Evolutionary conservation across 2,797 vertebrate genomes (phyloP).

Genomic region (Simalia tracyae): DNA sequence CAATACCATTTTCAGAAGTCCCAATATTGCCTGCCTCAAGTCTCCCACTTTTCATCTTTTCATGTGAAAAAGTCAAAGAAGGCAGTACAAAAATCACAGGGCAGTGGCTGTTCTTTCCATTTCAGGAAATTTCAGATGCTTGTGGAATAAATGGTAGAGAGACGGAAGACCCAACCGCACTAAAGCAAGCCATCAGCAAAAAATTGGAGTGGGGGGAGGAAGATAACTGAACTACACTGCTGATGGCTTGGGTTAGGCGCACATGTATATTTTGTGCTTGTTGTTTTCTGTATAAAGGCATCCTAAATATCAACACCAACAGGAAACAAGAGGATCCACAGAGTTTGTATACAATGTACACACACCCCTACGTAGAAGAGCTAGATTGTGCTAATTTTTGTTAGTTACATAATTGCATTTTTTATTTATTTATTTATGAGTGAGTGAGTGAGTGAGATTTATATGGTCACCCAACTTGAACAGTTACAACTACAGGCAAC

Average conservation of each 20-base stretch:
- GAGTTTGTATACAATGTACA: not conserved
- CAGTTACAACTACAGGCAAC: no score
- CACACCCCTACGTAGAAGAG: no score
- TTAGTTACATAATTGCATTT: no score
- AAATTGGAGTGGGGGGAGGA: no score
- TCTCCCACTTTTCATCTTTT: not conserved
- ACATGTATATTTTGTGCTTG: not conserved
- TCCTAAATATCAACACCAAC: not conserved
- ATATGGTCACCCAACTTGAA: no score
- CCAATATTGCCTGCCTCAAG: not conserved
- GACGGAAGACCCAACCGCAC: not conserved
- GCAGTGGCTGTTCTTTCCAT: not conserved
- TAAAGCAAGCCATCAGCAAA: not conserved
- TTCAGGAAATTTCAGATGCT: not conserved
- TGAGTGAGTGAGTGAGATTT: no score
- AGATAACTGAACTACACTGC: not conserved
- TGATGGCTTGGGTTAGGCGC: not conserved
- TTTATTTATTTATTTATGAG: no score
- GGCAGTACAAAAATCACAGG: not conserved
- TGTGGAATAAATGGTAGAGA: not conserved
- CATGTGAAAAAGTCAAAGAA: not conserved
- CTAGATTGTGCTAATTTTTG: no score
- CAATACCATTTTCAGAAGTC: not conserved
- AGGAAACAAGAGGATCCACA: not conserved
- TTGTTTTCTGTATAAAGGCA: not conserved